These are phyloP conservation scores for Acomys russatus DNA, from an alignment of 2,797 vertebrate genomes.

Conservation along the genomic window DNA sequence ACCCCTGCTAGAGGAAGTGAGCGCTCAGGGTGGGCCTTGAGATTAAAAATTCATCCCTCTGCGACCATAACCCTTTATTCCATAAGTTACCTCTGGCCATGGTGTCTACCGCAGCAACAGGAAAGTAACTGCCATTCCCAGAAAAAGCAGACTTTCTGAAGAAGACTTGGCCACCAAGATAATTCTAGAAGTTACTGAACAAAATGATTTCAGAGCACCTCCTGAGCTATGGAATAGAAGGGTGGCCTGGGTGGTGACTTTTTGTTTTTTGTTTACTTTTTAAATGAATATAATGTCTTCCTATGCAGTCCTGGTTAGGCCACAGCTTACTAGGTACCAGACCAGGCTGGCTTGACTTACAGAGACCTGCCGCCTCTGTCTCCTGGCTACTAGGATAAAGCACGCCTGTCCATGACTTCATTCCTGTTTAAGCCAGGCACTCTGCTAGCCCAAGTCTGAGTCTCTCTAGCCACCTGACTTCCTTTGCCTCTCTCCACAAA, in stretches of 20 bases:
- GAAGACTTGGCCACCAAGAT: neutral
- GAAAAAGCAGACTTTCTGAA: neutral
- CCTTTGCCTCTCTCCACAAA: neutral
- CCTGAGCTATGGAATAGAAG: neutral
- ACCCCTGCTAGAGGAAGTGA: neutral
- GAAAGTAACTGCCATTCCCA: neutral
- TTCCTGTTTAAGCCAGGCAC: slow-evolving; percentile 1
- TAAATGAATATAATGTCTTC: neutral
- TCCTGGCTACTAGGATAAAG: neutral
- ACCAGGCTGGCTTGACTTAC: neutral
- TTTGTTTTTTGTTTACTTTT: neutral
- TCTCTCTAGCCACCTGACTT: neutral
- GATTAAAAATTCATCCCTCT: neutral
- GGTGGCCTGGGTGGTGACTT: neutral
- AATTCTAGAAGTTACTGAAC: neutral
- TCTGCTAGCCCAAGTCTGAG: slow-evolving; percentile 20
- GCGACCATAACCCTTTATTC: neutral
- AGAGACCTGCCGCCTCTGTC: neutral
- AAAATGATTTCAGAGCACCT: neutral
- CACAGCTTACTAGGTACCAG: neutral
- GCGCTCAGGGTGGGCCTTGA: neutral
- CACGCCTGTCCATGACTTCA: neutral
- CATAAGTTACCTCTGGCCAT: neutral
- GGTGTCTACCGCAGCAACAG: neutral
- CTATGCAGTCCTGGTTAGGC: neutral